These are phyloP conservation scores for Tetanocera ferruginea DNA, from an alignment of 2,888 invertebrate genomes.

Conservation along the genomic window DNA sequence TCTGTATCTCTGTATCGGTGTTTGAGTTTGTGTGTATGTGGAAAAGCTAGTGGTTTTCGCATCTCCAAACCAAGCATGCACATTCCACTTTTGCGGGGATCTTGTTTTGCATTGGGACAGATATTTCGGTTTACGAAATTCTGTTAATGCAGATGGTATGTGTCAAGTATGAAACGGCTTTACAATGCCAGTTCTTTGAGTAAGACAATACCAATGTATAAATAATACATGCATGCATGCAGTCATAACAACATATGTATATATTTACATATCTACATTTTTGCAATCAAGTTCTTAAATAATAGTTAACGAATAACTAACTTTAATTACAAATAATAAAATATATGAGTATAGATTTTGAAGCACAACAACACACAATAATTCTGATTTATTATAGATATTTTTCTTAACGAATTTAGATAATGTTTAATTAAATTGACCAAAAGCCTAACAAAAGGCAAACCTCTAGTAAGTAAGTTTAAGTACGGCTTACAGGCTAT, in stretches of 20 bases:
- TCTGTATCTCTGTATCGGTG: neutral
- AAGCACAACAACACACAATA: too few relatives aligned
- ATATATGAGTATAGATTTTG: too few relatives aligned
- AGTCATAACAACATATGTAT: neutral
- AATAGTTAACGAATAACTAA: too few relatives aligned
- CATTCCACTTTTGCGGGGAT: slow-evolving; percentile 22
- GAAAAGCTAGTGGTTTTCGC: neutral
- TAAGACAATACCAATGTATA: neutral
- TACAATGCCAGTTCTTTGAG: neutral
- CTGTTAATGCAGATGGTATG: slow-evolving; percentile 11
- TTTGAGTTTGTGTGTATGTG: neutral
- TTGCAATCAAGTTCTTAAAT: neutral
- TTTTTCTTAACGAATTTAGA: too few relatives aligned
- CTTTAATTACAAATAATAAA: too few relatives aligned
- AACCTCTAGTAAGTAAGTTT: too few relatives aligned
- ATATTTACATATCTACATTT: neutral
- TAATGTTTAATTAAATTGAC: too few relatives aligned
- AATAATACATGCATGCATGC: neutral
- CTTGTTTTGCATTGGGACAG: slow-evolving; percentile 20
- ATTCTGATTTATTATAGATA: too few relatives aligned
- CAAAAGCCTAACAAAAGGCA: too few relatives aligned
- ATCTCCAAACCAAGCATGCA: neutral
- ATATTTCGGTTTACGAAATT: slow-evolving; percentile 18
- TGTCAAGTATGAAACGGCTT: too few relatives aligned
- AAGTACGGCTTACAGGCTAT: too few relatives aligned